Conservation (phyloP, 2,113 vertebrate genomes). For the Puffinus mauretanicus region DNA sequence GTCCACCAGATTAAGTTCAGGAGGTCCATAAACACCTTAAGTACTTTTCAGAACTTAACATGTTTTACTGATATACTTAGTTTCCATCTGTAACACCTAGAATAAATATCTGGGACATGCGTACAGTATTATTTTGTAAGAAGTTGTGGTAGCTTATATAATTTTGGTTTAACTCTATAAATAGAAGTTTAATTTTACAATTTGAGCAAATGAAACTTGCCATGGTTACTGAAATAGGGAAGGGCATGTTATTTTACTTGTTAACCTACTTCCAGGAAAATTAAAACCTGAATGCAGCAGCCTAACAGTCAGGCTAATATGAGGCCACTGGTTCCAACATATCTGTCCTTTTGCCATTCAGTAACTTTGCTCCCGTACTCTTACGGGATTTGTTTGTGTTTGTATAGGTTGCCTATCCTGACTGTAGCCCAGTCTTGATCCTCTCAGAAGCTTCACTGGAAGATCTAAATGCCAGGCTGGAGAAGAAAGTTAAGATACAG, state of each 20-base stretch:
- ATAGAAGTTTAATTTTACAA: background rate
- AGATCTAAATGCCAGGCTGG: slow-evolving; percentile 81
- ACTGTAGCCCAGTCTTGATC: slow-evolving; percentile 81
- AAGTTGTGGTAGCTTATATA: background rate
- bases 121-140: background rate
- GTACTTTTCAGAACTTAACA: background rate
- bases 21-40: background rate
- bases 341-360: background rate
- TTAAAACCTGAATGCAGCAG: background rate
- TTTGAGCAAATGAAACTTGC: background rate
- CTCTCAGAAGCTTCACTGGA: slow-evolving; percentile 87
- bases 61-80: background rate
- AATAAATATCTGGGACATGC: background rate
- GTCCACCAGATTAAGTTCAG: background rate
- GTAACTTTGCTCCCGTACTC: background rate
- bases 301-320: background rate
- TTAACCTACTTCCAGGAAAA: background rate
- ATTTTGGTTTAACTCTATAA: background rate
- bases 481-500: slow-evolving; percentile 77
- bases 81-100: background rate
- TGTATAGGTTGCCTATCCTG: slow-evolving; percentile 83
- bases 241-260: background rate
- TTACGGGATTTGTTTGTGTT: background rate
- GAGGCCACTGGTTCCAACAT: background rate
- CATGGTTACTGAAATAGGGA: background rate